Evolutionary conservation across 2,888 invertebrate genomes (phyloP).

Genomic region (Lasioglossum oenotherae): DNA sequence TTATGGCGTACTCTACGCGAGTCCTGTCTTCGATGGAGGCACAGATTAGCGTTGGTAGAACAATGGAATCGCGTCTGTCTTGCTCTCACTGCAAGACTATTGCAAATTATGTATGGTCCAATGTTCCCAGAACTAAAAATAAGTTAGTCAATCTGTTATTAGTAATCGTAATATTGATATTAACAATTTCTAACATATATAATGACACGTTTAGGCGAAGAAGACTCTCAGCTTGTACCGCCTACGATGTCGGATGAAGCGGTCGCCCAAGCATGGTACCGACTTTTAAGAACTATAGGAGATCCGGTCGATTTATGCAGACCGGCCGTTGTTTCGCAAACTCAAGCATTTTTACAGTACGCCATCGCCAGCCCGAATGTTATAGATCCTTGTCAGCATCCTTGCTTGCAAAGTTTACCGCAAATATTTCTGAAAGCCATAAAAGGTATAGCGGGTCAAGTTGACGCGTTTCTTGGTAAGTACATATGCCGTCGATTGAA

Average conservation of each 20-base stretch:
- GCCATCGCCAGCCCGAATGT: conserved; percentile 91
- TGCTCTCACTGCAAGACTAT: conserved; percentile 92
- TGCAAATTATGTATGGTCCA: conserved; percentile 95
- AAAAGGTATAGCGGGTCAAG: conserved; percentile 95
- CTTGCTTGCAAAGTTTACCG: conserved; percentile 93
- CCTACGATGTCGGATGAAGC: conserved; percentile 94
- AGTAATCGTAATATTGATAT: not conserved
- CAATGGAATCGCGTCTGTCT: conserved; percentile 98
- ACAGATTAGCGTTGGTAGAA: conserved; percentile 95
- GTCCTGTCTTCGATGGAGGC: conserved; percentile 97
- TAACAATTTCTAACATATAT: conserved; percentile 8
- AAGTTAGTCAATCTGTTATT: conserved; percentile 85
- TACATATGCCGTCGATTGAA: conserved; percentile 46
- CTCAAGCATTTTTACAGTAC: conserved; percentile 92
- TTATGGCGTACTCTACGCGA: conserved; percentile 97
- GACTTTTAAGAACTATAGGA: conserved; percentile 96
- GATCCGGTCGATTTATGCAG: conserved; percentile 97
- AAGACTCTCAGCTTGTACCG: conserved; percentile 93
- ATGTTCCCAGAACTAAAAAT: conserved; percentile 92
- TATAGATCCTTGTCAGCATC: conserved; percentile 96
- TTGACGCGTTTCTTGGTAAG: conserved; percentile 97
- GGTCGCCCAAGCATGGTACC: conserved; percentile 97
- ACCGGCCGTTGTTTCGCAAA: conserved; percentile 90
- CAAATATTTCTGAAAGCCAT: conserved; percentile 97
- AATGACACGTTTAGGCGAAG: conserved; percentile 88